Evolutionary conservation across 1,140 invertebrate genomes (phyloP).

Genomic region (Drosophila mauritiana): DNA sequence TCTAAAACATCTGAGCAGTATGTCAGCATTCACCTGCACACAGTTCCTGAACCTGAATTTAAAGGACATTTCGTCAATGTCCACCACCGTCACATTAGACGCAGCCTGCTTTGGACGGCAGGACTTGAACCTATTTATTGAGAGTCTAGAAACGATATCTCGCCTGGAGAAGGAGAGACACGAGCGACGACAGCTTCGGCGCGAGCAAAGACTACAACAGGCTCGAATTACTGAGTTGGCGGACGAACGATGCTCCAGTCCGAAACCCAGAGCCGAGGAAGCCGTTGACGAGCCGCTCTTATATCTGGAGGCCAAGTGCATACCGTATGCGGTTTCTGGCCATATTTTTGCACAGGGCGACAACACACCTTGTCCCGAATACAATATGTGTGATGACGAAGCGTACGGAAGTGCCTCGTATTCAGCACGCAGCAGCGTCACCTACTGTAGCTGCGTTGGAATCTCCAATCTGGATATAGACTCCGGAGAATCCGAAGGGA

Average conservation of each 20-base stretch:
- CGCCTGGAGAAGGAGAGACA: slow-evolving; percentile 59
- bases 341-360: neutral
- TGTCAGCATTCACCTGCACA: slow-evolving; percentile 47
- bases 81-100: slow-evolving; percentile 56
- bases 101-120: slow-evolving; percentile 44
- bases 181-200: slow-evolving; percentile 45
- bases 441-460: slow-evolving; percentile 54
- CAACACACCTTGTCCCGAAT: slow-evolving; percentile 3
- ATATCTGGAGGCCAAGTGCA: slow-evolving; percentile 69
- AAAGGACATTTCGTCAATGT: neutral
- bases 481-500: slow-evolving; percentile 65
- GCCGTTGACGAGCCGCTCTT: slow-evolving; percentile 59
- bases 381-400: slow-evolving; percentile 62
- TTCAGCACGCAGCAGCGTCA: slow-evolving; percentile 60
- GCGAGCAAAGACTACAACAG: slow-evolving; percentile 32
- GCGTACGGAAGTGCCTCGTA: slow-evolving; percentile 55
- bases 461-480: slow-evolving; percentile 41
- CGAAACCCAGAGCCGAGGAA: slow-evolving; percentile 61
- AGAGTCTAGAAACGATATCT: slow-evolving; percentile 68
- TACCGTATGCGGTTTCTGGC: slow-evolving; percentile 55
- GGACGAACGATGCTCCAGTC: slow-evolving; percentile 38
- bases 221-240: slow-evolving; percentile 42
- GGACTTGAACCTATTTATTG: slow-evolving; percentile 64
- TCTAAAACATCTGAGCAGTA: neutral
- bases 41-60: slow-evolving; percentile 41